These are phyloP conservation scores for Palythoa caribaeorum DNA, from an alignment of 92 coral and sea anemone genomes.

Conservation along the genomic window DNA sequence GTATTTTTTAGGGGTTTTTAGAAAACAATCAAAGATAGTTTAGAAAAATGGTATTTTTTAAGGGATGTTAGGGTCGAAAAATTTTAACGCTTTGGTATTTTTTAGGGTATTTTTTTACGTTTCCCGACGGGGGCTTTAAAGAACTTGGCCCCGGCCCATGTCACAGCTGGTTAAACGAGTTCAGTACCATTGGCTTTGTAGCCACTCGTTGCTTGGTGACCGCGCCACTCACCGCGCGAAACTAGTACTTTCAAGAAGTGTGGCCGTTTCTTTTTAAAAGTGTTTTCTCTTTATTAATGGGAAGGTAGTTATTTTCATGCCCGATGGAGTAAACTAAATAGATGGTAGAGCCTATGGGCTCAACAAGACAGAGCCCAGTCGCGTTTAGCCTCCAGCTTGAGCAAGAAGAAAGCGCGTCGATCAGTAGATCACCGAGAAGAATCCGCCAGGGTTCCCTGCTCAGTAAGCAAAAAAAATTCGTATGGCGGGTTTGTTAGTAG, in stretches of 20 bases:
- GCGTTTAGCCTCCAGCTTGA: conserved; percentile 84
- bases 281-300: conserved; percentile 29
- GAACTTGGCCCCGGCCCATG: no score
- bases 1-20: no score
- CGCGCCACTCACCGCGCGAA: conserved; percentile 6
- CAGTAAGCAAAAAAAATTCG: conserved; percentile 46
- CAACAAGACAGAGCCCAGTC: conserved; percentile 62
- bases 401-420: conserved; percentile 55
- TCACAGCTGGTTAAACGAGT: no score
- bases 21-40: no score
- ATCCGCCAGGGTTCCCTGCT: conserved; percentile 52
- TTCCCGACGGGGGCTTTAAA: no score
- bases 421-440: conserved; percentile 67
- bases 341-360: conserved; percentile 81
- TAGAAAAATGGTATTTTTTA: no score
- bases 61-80: no score
- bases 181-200: not conserved
- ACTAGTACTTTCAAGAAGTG: not conserved
- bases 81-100: no score
- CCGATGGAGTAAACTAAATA: conserved; percentile 38
- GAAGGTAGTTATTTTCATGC: not conserved
- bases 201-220: not conserved
- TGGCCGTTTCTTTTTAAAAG: not conserved
- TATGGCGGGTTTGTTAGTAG: no score
- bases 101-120: no score